Base-by-base conservation (phyloP, 2,797 vertebrate species). In the Arvicola amphibius region DNA sequence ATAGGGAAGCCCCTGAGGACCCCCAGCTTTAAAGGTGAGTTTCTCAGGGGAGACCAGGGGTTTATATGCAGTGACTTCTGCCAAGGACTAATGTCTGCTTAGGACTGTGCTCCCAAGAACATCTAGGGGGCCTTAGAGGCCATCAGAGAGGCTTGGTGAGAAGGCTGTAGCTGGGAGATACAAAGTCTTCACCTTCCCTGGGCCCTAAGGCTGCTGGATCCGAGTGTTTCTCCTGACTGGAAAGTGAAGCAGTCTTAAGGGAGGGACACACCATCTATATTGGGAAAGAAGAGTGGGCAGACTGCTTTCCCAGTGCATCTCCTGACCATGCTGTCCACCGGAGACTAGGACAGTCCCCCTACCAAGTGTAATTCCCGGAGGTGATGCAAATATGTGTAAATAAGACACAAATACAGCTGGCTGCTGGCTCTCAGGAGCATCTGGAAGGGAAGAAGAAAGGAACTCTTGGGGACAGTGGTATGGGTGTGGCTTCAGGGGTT, bases 381-480 rank as follows among this genome's bases (percentile, higher is more conserved):
- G 40, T 27, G 69, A 56, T 61, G 51, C 63, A 56, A 87, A 61
- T 34, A 23, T 1, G 65, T 46, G 89, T 16, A 69, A 80, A 90
- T 89, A 37, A 95, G 56, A 88, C 88, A 90, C 51, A 95, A 74
- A 90, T 84, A 12, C 37, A 46, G 29, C 37, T 8, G 59, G 5
- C 8, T 51, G 9, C 25, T 65, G 79, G 48, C 51, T 32, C 89
- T 63, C 48, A 73, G 85, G 81, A 27, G 84, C 23, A 29, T 91
- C 34, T 43, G 88, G 84, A 90, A 92, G 53, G 77, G 51, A 92
- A 63, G 89, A 61, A 79, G 48, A 46, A 92, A 76, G 34, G 48
- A 73, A n/a, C 61, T 92, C 48, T 90, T n/a, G 25, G 61, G 65
- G 90, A 23, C 46, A 51, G 37, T 19, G 46, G 37, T 6, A n/a